Evolutionary conservation across 2,113 vertebrate genomes (phyloP), one percentile per base, ranked within the genome.

Genomic region (Marcusenius ussheri): DNA sequence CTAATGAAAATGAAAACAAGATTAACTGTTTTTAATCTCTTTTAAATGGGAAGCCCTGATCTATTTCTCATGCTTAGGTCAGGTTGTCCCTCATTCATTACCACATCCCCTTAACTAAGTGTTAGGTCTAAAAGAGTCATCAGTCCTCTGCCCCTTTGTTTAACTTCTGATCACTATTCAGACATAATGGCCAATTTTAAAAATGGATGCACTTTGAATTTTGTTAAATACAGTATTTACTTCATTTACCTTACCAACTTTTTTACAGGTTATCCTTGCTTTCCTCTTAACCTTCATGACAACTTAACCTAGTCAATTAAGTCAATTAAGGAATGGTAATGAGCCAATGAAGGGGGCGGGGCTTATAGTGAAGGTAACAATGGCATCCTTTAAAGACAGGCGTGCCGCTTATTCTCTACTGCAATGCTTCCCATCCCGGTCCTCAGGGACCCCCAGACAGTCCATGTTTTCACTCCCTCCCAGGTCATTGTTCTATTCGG

Each of bases 1-100:
- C 92, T 89, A 93, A 91, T 91, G 89, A 91, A 50, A 70, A 31
- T 27, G n/a, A 31, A 70, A 27, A 70, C 10, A 70, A 70, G 62
- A 70, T 70, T 1, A 70, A 70, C n/a, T 31, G 62, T 70, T 70
- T 70, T 70, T 70, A 70, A 66, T 27, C 62, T 70, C 62, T 70
- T 27, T 27, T 70, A 70, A 70, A 70, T 31, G 62, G 3, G 62
- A 70, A 70, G n/a, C 62, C n/a, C n/a, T 70, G n/a, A 70, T 70
- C 62, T 70, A 11, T 70, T 31, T 70, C n/a, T 31, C n/a, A 70
- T 70, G n/a, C 10, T 27, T 13, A 70, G 62, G 62, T 27, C n/a
- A 27, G 62, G 62, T 4, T 70, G 62, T 70, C 62, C 62, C n/a
- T 70, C 62, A 70, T 70, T 70, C 62, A 70, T 70, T 31, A 70